Evolutionary conservation across 2,888 invertebrate genomes (phyloP).

Genomic region (Idaea dimidiata): DNA sequence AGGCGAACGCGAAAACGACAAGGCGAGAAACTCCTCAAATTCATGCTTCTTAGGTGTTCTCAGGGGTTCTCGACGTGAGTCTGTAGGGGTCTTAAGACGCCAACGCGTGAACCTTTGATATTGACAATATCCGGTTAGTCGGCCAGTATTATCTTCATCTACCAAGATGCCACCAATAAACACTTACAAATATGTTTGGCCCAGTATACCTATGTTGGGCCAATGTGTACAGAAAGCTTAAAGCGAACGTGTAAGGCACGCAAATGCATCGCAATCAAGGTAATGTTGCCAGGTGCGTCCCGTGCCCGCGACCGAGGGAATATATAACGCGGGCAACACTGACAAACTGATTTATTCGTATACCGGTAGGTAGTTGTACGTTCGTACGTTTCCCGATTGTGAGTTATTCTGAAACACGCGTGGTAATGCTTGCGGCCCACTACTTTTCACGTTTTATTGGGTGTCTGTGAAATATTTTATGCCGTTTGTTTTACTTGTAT

Average conservation of each 20-base stretch:
- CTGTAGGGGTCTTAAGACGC: too few species aligned
- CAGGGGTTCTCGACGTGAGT: too few species aligned
- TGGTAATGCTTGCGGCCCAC: conserved; percentile 50
- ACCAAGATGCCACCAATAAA: too few species aligned
- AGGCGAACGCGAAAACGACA: too few species aligned
- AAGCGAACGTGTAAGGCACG: conserved; percentile 45
- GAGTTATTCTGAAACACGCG: conserved; percentile 62
- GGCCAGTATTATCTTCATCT: too few species aligned
- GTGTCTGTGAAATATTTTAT: conserved; percentile 47
- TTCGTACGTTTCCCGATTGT: conserved; percentile 48
- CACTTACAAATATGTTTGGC: too few species aligned
- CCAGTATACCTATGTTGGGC: too few species aligned
- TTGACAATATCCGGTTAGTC: too few species aligned
- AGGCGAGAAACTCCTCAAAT: too few species aligned
- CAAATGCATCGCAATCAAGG: conserved; percentile 72
- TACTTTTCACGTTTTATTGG: conserved; percentile 69
- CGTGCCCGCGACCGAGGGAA: conserved; percentile 58
- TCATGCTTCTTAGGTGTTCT: too few species aligned
- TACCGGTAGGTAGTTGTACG: conserved; percentile 23
- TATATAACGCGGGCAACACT: conserved; percentile 69
- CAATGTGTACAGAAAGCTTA: background rate
- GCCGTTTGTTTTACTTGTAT: conserved; percentile 30
- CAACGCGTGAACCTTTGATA: too few species aligned
- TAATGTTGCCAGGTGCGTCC: conserved; percentile 74
- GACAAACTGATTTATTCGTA: conserved; percentile 73